Base-by-base conservation (phyloP, 2,797 vertebrate genomes). In the Carapus acus region DNA sequence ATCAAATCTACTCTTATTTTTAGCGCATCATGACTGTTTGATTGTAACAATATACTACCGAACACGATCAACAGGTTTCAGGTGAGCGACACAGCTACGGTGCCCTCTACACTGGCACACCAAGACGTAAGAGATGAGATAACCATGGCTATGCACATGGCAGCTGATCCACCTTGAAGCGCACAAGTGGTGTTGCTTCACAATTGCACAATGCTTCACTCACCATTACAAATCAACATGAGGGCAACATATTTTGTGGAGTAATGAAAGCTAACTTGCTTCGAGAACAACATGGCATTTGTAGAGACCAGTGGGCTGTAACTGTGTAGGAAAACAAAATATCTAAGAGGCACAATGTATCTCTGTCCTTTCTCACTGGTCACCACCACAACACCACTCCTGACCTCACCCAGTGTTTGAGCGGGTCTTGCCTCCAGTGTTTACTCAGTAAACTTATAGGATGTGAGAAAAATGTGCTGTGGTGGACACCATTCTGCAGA, bases 271-370 rank as follows among this genome's bases (percentile, higher is more conserved):
- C 40, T 46, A 62, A 61, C 43, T 41, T 44, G 4, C 20, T 45
- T 40, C 56, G 62, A 66, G 31, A 73, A 77, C 71, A 75, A 63
- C 43, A 62, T 33, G 34, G 6, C 38, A 27, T 38, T 70, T 74
- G 58, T 58, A 16, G 45, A 45, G 54, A 50, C 2, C 29, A 54
- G 65, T 61, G 68, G 54, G 71, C 29, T 62, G 50, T 9, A 39
- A 58, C 38, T 40, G 54, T 49, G 48, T 39, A 37, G 36, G 60
- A 67, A 71, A 14, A 21, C 33, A 62, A 61, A 69, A 65, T 65
- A 27, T 72, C 37, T 51, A 68, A 52, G 49, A 38, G 49, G 31
- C 61, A 67, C 60, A 65, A 58, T 71, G 61, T 51, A 58, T 54
- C 49, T 46, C 53, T 70, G 59, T 68, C 27, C 37, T 24, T 36